Percentiles rank a stretch among this genome's conserved stretches.
Conservation (phyloP, 2,797 vertebrate genomes). For the Xenopus petersii region DNA sequence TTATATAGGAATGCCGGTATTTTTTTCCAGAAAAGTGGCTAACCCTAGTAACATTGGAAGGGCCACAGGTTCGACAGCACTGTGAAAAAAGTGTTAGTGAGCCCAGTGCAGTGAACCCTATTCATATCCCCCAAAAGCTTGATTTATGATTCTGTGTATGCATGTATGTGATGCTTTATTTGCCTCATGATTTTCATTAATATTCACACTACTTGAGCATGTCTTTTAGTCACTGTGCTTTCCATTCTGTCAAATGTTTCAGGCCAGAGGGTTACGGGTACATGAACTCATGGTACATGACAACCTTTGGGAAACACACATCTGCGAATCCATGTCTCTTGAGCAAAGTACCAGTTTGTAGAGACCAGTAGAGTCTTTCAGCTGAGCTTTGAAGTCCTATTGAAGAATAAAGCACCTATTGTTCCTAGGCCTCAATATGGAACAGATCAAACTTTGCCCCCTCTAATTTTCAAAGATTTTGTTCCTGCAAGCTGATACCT, state of each 20-base stretch:
- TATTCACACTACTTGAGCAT: no score
- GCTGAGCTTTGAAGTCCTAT: conserved; percentile 81
- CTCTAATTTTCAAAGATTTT: conserved; percentile 67
- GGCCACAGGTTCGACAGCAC: no score
- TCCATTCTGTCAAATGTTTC: conserved; percentile 51
- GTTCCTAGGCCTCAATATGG: conserved; percentile 73
- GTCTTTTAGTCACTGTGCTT: no score
- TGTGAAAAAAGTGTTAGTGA: no score
- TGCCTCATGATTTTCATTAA: no score
- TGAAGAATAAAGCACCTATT: conserved; percentile 86
- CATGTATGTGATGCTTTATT: no score
- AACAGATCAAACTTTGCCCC: conserved; percentile 78
- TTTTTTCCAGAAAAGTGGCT: no score
- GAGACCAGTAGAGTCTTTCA: conserved; percentile 79
- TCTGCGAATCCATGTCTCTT: conserved; percentile 82
- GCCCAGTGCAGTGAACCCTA: no score
- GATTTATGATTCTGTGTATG: no score
- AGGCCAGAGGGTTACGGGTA: conserved; percentile 64
- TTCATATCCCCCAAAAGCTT: no score
- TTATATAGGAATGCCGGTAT: no score
- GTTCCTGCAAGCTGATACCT: conserved; percentile 73
- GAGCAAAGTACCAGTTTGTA: conserved; percentile 83
- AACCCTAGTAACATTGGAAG: no score
- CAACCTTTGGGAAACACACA: conserved; percentile 78
- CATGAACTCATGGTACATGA: conserved; percentile 64